A percentile compares a stretch with the other conserved stretches of the same genome.
Evolutionary conservation across 2,888 invertebrate species (phyloP).

Genomic region (Cecidostiba fungosa): DNA sequence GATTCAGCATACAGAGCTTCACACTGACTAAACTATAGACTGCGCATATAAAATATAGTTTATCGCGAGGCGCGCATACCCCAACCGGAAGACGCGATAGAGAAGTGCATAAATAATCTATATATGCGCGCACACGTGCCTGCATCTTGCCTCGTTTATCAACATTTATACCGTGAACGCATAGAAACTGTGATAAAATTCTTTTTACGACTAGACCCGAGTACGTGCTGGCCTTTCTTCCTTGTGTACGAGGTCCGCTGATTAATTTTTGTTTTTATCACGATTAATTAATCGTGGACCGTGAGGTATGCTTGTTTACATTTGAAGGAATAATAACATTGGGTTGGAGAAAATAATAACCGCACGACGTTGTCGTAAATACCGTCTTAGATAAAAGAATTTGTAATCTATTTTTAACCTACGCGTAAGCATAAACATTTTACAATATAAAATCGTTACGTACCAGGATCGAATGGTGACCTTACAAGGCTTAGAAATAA

Average conservation of each 20-base stretch:
- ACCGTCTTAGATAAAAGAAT: not conserved
- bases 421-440: not conserved
- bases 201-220: not conserved
- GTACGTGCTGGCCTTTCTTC: not conserved
- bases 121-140: constrained; percentile 15
- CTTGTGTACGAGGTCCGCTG: not conserved
- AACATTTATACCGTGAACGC: constrained; percentile 22
- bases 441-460: not conserved
- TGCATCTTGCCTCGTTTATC: constrained; percentile 45
- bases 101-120: constrained; percentile 45
- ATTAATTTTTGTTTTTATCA: constrained; percentile 32
- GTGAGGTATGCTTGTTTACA: not conserved
- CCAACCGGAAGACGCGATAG: constrained; percentile 47
- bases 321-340: not conserved
- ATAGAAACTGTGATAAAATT: constrained; percentile 20
- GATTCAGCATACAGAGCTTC: not conserved
- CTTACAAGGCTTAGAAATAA: not conserved
- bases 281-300: not conserved
- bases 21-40: constrained; percentile 40
- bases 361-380: not conserved
- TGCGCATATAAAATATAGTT: constrained; percentile 40
- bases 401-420: not conserved
- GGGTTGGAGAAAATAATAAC: not conserved
- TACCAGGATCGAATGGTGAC: not conserved
- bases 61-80: constrained; percentile 41